phyloP scores from a whole-genome alignment of 2,113 vertebrate species.

The Cyanoramphus novaezelandiae region DNA sequence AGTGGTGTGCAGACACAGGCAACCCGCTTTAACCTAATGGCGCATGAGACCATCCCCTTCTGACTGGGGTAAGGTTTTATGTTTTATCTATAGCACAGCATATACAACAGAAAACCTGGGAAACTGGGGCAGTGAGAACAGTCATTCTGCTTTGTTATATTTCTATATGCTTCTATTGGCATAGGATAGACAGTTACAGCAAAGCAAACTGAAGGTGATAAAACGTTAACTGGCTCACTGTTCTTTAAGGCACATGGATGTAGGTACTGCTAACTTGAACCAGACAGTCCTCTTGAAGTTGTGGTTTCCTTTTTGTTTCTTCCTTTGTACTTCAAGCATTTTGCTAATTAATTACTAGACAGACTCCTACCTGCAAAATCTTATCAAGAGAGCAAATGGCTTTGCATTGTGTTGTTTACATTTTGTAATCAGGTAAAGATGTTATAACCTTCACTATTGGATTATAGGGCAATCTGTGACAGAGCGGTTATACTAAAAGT shows the following conservation, averaged over 20 bases:
- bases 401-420: background rate
- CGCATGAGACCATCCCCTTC: background rate
- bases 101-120: background rate
- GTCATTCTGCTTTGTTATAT: background rate
- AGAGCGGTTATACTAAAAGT: conserved; percentile 7
- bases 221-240: background rate
- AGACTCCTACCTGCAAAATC: background rate
- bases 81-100: background rate
- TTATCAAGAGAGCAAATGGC: background rate
- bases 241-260: background rate
- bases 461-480: background rate
- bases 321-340: background rate
- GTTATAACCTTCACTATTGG: conserved; percentile 31
- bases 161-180: background rate
- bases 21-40: background rate
- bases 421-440: conserved; percentile 31
- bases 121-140: background rate
- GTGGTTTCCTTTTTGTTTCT: background rate
- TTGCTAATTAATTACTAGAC: conserved; percentile 8
- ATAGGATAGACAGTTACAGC: too few relatives aligned
- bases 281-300: background rate
- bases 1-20: too few relatives aligned
- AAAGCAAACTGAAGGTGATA: background rate
- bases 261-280: background rate
- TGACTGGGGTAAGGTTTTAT: background rate